These are phyloP conservation scores for Gasterosteus aculeatus DNA, from an alignment of 2,113 vertebrate species.

Conservation along the genomic window DNA sequence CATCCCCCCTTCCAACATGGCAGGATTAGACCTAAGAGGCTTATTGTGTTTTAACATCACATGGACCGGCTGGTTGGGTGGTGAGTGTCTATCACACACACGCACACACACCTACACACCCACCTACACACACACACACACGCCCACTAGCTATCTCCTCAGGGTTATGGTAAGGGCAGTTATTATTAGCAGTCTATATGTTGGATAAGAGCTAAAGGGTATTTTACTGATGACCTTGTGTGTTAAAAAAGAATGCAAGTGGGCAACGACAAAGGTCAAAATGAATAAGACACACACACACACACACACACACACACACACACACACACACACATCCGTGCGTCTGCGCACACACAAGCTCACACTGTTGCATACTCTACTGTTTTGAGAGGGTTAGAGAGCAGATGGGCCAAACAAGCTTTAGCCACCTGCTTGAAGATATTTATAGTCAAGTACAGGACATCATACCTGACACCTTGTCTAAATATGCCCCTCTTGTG, in stretches of 20 bases:
- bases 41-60: conserved; percentile 79
- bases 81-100: background rate
- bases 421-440: conserved; percentile 73
- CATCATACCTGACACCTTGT: conserved; percentile 39
- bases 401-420: conserved; percentile 76
- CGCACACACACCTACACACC: conserved; percentile 13
- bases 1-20: conserved; percentile 42
- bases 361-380: conserved; percentile 10
- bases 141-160: conserved; percentile 39
- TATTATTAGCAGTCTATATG: conserved; percentile 42
- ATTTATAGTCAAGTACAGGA: conserved; percentile 69
- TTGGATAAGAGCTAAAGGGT: conserved; percentile 31
- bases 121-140: conserved; percentile 5
- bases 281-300: background rate
- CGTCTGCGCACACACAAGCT: background rate
- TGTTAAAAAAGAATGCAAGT: background rate
- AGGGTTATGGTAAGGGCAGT: conserved; percentile 47
- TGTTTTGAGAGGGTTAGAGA: conserved; percentile 55
- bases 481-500: conserved; percentile 17
- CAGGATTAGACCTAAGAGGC: conserved; percentile 80
- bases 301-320: background rate
- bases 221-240: background rate
- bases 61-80: conserved; percentile 56
- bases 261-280: background rate
- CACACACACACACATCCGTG: background rate